Base-by-base conservation (phyloP, 1,140 invertebrate species). In the Geopemphigus sp. region DNA sequence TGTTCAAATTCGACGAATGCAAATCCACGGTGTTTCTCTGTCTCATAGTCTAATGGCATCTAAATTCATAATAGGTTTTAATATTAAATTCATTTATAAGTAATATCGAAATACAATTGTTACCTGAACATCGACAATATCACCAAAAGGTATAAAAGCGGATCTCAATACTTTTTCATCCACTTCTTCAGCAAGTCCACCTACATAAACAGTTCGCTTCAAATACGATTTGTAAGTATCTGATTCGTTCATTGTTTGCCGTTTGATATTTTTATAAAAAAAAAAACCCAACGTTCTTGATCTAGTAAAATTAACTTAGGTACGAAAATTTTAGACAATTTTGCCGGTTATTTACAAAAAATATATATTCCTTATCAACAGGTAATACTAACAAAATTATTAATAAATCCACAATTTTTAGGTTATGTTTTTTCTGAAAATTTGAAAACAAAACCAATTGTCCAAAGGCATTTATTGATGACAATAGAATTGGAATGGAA, bases 1-100 rank as follows among this genome's bases (percentile, higher is more conserved):
- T 89, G 89, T 88, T 99, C 98, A 88, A 97, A 99, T 87, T 99
- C 98, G 83, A 99, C 92, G 86, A 99, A 99, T 2, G 96, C 96
- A 88, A 99, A 99, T 59, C 97, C 97, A 85, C 96, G 89, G 84
- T 98, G 96, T 84, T 97, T 97, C 85, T 98, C 95, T 80, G 92
- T 95, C 86, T 98, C 96, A 89, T 98, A 99, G 88, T 99, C 97
- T 29, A 99, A 87, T 47, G 98, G 98, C 85, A 99, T 97, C 70
- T 78, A 45, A 54, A 53, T 72, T 17, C 8, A 72, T n/a, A 54
- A 72, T 8, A 54, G 0, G n/a, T 29, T 29, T 53, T 54, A n/a
- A 0, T 32, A 22, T 45, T 15, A n/a, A 17, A 11, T 57, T 39
- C 2, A 45, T 24, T 24, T 39, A 29, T 22, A 15, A 57, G 5